phyloP scores from a whole-genome alignment of 30 jellyfish, hydroid and myxozoan genomes.

The Nemopilema nomurai region DNA sequence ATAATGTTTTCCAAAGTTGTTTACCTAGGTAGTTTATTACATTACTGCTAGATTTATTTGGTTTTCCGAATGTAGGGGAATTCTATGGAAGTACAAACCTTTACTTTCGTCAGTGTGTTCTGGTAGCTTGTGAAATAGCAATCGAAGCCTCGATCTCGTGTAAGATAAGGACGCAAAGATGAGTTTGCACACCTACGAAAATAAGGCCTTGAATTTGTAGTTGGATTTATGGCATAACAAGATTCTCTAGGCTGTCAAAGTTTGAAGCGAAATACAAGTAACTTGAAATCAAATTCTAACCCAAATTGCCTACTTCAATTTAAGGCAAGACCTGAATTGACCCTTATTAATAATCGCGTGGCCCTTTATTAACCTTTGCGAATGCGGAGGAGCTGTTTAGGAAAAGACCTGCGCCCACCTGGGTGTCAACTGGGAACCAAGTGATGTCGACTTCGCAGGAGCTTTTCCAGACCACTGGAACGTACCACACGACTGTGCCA shows the following conservation, averaged over 20 bases:
- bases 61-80: too few relatives aligned
- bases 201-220: background rate
- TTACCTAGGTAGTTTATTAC: too few relatives aligned
- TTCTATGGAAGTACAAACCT: too few relatives aligned
- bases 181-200: conserved; percentile 32
- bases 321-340: background rate
- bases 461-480: conserved; percentile 49
- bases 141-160: conserved; percentile 31
- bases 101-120: background rate
- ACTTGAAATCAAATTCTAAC: too few relatives aligned
- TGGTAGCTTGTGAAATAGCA: conserved; percentile 28
- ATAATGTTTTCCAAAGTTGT: too few relatives aligned
- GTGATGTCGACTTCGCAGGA: conserved; percentile 59
- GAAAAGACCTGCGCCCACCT: conserved; percentile 11
- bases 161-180: conserved; percentile 40
- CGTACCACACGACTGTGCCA: conserved; percentile 53
- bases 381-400: too few relatives aligned
- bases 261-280: too few relatives aligned
- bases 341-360: too few relatives aligned
- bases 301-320: background rate
- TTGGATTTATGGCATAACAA: background rate
- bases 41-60: too few relatives aligned
- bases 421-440: conserved; percentile 65
- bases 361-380: too few relatives aligned
- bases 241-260: too few relatives aligned